A percentile compares a stretch with the other conserved stretches of the same genome.
These are phyloP conservation scores for Trichacis sp. DNA, from an alignment of 2,888 invertebrate genomes.

Conservation along the genomic window DNA sequence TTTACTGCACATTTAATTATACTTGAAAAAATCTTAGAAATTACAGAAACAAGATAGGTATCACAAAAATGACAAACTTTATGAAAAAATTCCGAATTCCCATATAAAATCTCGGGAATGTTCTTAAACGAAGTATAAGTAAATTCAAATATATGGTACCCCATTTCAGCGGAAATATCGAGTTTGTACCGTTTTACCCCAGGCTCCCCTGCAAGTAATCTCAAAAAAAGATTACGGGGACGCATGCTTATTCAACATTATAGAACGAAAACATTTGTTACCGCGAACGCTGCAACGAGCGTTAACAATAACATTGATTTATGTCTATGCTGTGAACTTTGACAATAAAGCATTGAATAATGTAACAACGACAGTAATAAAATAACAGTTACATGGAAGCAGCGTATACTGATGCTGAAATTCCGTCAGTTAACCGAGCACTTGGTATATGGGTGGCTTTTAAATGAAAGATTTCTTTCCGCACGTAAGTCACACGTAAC, in stretches of 20 bases:
- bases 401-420: conserved; percentile 4
- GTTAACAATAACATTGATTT: background rate
- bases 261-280: background rate
- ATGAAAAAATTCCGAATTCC: too few species aligned
- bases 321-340: background rate
- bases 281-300: background rate
- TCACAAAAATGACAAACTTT: too few species aligned
- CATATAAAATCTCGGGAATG: too few species aligned
- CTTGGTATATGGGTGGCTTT: background rate
- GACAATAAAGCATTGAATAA: conserved; percentile 1
- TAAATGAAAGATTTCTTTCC: conserved; percentile 9
- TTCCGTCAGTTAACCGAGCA: background rate
- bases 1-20: too few species aligned
- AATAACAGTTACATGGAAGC: conserved; percentile 3
- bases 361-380: background rate
- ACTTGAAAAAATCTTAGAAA: too few species aligned
- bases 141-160: too few species aligned
- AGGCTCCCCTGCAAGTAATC: too few species aligned
- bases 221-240: too few species aligned
- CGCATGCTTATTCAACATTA: background rate
- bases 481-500: conserved; percentile 14
- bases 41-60: too few species aligned
- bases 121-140: too few species aligned
- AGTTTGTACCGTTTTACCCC: too few species aligned
- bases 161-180: too few species aligned